Base-by-base conservation (phyloP, 2,888 invertebrate genomes). In the Drosophila suboccidentalis region DNA sequence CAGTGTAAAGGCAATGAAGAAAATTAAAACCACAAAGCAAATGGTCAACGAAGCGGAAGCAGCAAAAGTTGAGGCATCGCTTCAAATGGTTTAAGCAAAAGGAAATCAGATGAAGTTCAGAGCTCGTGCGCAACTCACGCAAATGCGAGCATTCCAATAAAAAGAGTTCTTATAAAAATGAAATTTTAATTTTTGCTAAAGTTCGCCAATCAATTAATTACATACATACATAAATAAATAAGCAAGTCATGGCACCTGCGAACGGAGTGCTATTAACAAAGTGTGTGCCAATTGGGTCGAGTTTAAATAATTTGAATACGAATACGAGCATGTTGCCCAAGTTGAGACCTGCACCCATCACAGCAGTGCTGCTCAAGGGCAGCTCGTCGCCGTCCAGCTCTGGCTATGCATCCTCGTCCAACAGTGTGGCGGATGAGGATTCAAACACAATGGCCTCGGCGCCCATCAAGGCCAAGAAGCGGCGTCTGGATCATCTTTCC, bases 401-500 rank as follows among this genome's bases (percentile, higher is more conserved):
- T 9, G 87, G 79, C 0, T 88, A 87, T 62, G 75, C 80, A 3
- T 83, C 85, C 11, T 86, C 85, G 0, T 71, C 82, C 26, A 83
- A 80, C 57, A 77, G 76, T 19, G 72, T 66, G 6, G 70, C 44
- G 47, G 88, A 86, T 10, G 86, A 89, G 49, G 89, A 86, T 9
- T 9, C 36, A 0, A 8, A 4, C 9, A 29, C 74, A 11, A 67
- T 66, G 63, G 54, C 55, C 19, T 9, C 71, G 13, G 32, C 74
- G 29, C 63, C 71, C 2, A 51, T 80, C 5, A 86, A 89, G 70
- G 82, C 87, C 17, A 95, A 95, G 78, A 97, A 97, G 91, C 94
- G 97, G 63, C 94, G 97, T 59, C 93, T 97, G 86, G 97, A 97
- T 91, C 97, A 97, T 91, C 93, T 97, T 46, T 94, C 96, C 67